These are phyloP conservation scores for Spodoptera frugiperda DNA, from an alignment of 1,140 invertebrate species.

Conservation along the genomic window DNA sequence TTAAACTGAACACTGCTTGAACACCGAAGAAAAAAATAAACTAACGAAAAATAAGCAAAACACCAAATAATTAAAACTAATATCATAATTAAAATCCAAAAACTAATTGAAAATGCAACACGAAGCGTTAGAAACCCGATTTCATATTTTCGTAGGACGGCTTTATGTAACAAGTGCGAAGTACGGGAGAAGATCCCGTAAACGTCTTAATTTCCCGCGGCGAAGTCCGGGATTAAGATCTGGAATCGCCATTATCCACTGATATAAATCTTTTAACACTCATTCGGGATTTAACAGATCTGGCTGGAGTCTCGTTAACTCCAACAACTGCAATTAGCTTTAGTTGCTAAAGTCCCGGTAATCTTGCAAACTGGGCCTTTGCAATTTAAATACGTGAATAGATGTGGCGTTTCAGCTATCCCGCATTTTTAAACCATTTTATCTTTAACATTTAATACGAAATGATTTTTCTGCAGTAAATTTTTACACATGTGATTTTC, in stretches of 20 bases:
- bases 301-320: constrained; percentile 66
- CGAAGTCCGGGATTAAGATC: constrained; percentile 65
- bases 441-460: neutral
- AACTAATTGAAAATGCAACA: constrained; percentile 38
- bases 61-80: neutral
- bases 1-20: no score
- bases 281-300: constrained; percentile 73
- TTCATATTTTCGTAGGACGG: constrained; percentile 24
- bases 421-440: constrained; percentile 14
- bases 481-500: constrained; percentile 16
- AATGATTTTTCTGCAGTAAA: neutral
- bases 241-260: constrained; percentile 65
- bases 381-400: constrained; percentile 72
- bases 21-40: no score
- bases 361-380: constrained; percentile 72
- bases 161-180: constrained; percentile 32
- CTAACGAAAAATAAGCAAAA: neutral
- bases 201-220: constrained; percentile 78
- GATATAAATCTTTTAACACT: constrained; percentile 85
- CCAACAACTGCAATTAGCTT: constrained; percentile 77
- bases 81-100: no score
- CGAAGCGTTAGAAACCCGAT: constrained; percentile 15
- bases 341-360: constrained; percentile 65
- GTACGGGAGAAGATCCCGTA: constrained; percentile 57
- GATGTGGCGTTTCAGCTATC: constrained; percentile 42